Percentiles rank a stretch among this genome's conserved stretches.
Evolutionary conservation across 2,113 vertebrate genomes (phyloP).

Genomic region (Myrmecobius fasciatus): DNA sequence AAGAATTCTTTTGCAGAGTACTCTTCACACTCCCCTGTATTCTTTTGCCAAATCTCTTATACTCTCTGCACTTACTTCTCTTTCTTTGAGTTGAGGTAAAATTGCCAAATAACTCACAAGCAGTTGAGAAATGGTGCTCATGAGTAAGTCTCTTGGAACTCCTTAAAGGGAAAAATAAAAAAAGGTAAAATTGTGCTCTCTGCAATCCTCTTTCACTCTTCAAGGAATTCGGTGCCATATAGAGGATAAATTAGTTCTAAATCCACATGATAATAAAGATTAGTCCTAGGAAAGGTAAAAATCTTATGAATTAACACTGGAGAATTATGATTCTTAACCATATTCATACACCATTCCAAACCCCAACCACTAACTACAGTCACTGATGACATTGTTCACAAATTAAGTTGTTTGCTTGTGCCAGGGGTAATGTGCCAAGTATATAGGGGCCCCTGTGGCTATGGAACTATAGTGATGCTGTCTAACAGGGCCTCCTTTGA

Average conservation of each 20-base stretch:
- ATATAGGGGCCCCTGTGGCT: neutral
- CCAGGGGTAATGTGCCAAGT: neutral
- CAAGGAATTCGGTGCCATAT: neutral
- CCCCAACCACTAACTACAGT: neutral
- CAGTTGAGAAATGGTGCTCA: neutral
- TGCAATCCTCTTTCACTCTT: neutral
- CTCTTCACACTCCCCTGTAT: neutral
- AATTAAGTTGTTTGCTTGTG: neutral
- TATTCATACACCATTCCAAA: neutral
- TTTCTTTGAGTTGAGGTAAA: neutral
- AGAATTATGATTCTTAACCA: neutral
- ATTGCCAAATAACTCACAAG: neutral
- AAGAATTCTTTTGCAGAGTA: neutral
- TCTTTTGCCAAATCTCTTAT: neutral
- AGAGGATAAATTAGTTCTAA: neutral
- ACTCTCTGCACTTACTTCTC: neutral
- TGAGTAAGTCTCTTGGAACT: conserved; percentile 6
- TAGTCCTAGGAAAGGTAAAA: neutral
- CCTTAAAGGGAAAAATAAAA: neutral
- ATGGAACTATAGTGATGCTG: neutral
- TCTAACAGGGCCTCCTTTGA: too few relatives aligned
- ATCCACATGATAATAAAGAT: neutral
- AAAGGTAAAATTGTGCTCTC: neutral
- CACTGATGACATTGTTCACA: neutral
- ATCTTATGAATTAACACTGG: neutral